Conservation (phyloP, 2,113 vertebrate genomes). For the Oryzias javanicus region DNA sequence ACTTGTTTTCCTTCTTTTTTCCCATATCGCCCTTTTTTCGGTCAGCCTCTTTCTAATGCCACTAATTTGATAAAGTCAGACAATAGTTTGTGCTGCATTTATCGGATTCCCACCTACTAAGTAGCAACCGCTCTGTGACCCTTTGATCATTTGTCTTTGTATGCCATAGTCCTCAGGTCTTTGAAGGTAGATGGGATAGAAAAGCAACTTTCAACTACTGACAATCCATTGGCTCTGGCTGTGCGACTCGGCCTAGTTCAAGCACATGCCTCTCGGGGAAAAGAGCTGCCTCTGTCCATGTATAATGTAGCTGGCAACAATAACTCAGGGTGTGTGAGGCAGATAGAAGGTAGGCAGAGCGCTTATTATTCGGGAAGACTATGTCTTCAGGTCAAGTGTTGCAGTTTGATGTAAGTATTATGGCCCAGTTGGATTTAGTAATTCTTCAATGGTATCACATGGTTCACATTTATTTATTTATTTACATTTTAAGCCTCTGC, state of each 20-base stretch:
- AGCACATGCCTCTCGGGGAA: conserved; percentile 44
- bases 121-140: conserved; percentile 55
- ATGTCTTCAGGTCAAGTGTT: conserved; percentile 28
- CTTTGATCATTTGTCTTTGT: conserved; percentile 67
- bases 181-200: conserved; percentile 65
- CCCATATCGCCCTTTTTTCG: conserved; percentile 27
- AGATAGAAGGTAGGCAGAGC: conserved; percentile 27
- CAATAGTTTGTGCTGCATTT: conserved; percentile 63
- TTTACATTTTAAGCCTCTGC: neutral
- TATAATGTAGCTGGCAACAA: conserved; percentile 28
- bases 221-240: conserved; percentile 59
- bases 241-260: conserved; percentile 49
- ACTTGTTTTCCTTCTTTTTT: neutral
- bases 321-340: conserved; percentile 20
- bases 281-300: conserved; percentile 40
- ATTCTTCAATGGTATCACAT: conserved; percentile 4
- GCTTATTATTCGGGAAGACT: conserved; percentile 7
- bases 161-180: conserved; percentile 60
- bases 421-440: conserved; percentile 14
- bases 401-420: conserved; percentile 28
- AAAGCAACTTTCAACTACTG: conserved; percentile 66
- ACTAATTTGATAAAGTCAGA: conserved; percentile 54
- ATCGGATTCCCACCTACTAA: conserved; percentile 67
- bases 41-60: conserved; percentile 44
- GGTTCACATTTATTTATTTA: neutral